These are phyloP conservation scores for Philantomba maxwellii DNA, from an alignment of 2,113 vertebrate genomes.

Conservation along the genomic window DNA sequence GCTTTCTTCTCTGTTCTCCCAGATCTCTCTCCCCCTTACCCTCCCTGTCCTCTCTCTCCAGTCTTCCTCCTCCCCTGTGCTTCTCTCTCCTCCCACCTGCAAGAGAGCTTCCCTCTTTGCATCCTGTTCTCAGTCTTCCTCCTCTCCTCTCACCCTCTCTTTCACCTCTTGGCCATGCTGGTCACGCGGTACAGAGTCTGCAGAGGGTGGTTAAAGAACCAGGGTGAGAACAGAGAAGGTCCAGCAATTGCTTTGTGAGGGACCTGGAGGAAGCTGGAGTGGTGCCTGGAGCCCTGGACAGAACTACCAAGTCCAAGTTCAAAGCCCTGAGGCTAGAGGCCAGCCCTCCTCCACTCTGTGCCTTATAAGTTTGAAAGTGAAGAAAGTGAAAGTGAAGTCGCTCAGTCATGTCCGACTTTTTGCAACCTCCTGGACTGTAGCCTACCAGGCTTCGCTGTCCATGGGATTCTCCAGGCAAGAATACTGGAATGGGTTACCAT, in stretches of 20 bases:
- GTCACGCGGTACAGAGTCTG: background rate
- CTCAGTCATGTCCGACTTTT: too few relatives aligned
- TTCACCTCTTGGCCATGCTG: too few relatives aligned
- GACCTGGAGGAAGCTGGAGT: rapidly evolving
- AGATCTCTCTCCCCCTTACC: background rate
- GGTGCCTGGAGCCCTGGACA: too few relatives aligned
- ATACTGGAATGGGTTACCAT: too few relatives aligned
- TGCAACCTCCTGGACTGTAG: too few relatives aligned
- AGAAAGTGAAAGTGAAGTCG: too few relatives aligned
- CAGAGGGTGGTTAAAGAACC: background rate
- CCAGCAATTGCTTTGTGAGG: background rate
- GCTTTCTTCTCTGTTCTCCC: background rate
- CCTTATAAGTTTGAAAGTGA: background rate
- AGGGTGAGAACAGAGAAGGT: too few relatives aligned
- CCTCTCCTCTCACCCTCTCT: too few relatives aligned
- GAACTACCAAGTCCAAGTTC: background rate
- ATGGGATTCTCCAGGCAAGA: too few relatives aligned
- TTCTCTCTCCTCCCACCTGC: background rate
- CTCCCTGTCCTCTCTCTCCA: background rate
- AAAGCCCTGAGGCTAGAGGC: background rate
- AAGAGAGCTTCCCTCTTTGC: background rate
- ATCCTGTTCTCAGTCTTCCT: background rate
- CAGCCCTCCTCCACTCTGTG: background rate
- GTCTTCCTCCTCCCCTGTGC: background rate
- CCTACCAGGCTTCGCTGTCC: too few relatives aligned